Percentiles rank a stretch among this genome's conserved stretches.
Conservation (phyloP, 2,797 vertebrate species). For the Huso huso region DNA sequence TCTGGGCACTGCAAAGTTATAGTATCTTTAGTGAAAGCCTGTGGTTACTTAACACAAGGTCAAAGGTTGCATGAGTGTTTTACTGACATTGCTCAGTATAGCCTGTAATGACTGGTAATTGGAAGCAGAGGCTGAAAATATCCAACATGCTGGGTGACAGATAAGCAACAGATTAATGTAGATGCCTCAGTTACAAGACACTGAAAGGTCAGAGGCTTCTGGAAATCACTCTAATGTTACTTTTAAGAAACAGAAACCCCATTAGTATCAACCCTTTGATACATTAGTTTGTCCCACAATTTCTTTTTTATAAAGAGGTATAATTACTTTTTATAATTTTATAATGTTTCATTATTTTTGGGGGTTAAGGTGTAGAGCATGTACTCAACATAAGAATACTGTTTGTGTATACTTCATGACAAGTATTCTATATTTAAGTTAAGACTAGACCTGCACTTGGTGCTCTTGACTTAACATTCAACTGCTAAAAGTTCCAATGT, state of each 20-base stretch:
- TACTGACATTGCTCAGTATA: constrained; percentile 64
- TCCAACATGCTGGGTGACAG: constrained; percentile 60
- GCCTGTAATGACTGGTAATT: constrained; percentile 73
- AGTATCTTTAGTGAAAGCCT: constrained; percentile 70
- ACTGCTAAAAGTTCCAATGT: too few species aligned
- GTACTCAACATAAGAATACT: too few species aligned
- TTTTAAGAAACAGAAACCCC: constrained; percentile 29
- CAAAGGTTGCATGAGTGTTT: constrained; percentile 72
- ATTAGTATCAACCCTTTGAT: background rate
- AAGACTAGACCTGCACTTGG: too few species aligned
- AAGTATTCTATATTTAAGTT: too few species aligned
- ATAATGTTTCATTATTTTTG: too few species aligned
- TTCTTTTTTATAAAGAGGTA: background rate
- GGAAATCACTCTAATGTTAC: constrained; percentile 48
- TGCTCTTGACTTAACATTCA: too few species aligned
- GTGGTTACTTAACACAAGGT: constrained; percentile 80
- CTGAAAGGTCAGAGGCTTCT: constrained; percentile 49
- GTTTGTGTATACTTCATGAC: too few species aligned
- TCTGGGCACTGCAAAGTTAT: constrained; percentile 55
- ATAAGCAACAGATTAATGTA: constrained; percentile 59
- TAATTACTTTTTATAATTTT: too few species aligned
- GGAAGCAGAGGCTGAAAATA: constrained; percentile 69
- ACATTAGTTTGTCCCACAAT: background rate
- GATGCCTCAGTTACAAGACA: constrained; percentile 46
- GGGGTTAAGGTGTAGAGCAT: too few species aligned